These are phyloP conservation scores for Myrmophylax atrothorax DNA, from an alignment of 2,113 vertebrate species.

Conservation along the genomic window DNA sequence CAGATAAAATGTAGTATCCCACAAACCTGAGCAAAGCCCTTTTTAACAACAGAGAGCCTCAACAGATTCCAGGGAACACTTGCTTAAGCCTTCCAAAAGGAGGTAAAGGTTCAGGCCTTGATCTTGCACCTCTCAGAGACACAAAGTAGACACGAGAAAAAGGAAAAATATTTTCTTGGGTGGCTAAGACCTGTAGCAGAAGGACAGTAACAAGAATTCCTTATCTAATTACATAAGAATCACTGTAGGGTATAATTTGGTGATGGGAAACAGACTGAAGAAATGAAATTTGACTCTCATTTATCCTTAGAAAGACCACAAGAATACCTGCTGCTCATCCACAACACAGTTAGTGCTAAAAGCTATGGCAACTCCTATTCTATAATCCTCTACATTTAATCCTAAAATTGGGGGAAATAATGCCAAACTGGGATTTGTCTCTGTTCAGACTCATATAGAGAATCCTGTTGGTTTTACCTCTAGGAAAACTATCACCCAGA, in stretches of 20 bases:
- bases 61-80: neutral
- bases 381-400: neutral
- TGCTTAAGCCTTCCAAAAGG: neutral
- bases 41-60: neutral
- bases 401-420: neutral
- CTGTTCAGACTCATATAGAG: neutral
- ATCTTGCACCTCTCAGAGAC: neutral
- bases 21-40: neutral
- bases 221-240: neutral
- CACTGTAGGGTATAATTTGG: neutral
- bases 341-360: neutral
- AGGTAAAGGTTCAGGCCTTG: neutral
- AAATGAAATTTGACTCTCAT: neutral
- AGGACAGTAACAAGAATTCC: neutral
- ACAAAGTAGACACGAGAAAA: neutral
- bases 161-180: neutral
- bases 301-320: neutral
- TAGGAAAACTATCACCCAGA: neutral
- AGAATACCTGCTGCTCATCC: neutral
- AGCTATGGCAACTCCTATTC: neutral
- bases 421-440: neutral
- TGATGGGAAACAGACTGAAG: neutral
- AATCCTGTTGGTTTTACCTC: neutral
- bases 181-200: neutral
- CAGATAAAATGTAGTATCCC: neutral